Percentiles rank a stretch among this genome's conserved stretches.
Conservation (phyloP, 2,888 invertebrate genomes). For the Encarsia formosa region DNA sequence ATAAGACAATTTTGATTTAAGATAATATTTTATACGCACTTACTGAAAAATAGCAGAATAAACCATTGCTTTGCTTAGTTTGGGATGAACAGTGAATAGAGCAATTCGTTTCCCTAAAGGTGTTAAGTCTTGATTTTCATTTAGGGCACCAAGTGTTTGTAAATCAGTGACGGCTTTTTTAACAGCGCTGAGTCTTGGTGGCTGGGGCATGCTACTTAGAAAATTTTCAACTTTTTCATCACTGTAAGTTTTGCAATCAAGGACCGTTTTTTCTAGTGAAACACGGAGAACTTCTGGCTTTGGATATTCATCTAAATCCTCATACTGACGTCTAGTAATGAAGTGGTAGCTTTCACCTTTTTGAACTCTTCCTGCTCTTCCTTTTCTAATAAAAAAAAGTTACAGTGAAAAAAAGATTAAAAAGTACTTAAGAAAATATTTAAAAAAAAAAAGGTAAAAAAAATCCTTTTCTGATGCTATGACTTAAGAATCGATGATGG, state of each 20-base stretch:
- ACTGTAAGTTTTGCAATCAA: slow-evolving; percentile 62
- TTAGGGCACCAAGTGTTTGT: slow-evolving; percentile 57
- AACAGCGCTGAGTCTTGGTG: slow-evolving; percentile 56
- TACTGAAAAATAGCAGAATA: slow-evolving; percentile 56
- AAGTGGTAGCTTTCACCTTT: slow-evolving; percentile 60
- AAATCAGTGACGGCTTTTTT: slow-evolving; percentile 60
- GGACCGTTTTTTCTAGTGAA: slow-evolving; percentile 58
- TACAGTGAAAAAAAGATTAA: neutral
- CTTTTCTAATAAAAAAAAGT: slow-evolving; percentile 50
- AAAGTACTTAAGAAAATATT: neutral
- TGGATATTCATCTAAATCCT: slow-evolving; percentile 54
- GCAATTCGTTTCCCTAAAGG: slow-evolving; percentile 59
- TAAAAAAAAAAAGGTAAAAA: no score
- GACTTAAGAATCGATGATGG: no score
- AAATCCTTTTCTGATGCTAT: no score
- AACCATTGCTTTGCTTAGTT: slow-evolving; percentile 60
- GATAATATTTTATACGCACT: no score
- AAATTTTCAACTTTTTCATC: slow-evolving; percentile 58
- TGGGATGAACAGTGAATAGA: slow-evolving; percentile 59
- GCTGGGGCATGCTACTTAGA: slow-evolving; percentile 60
- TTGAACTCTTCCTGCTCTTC: slow-evolving; percentile 65
- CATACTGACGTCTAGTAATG: slow-evolving; percentile 52
- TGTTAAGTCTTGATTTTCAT: slow-evolving; percentile 60
- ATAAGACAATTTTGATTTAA: no score
- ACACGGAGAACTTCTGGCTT: slow-evolving; percentile 63